phyloP scores from a whole-genome alignment of 2,113 vertebrate species.

The Pollimyrus isidori region DNA sequence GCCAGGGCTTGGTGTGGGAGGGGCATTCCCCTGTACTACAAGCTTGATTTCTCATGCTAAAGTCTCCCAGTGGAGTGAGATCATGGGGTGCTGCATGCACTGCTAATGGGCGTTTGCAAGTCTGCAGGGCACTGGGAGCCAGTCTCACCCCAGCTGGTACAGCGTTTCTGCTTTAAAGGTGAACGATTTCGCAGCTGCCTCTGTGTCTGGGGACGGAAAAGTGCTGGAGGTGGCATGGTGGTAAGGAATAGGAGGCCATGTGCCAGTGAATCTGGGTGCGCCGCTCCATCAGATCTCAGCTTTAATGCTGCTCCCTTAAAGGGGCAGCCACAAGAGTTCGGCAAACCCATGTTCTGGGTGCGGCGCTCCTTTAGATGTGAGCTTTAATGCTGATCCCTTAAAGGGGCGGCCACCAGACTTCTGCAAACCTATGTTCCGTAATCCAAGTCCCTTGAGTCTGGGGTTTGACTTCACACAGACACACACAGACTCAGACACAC shows the following conservation, averaged over 20 bases:
- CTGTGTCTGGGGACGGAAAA: slow-evolving; percentile 20
- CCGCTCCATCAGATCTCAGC: not conserved
- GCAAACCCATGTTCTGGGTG: not conserved
- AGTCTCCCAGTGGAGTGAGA: not conserved
- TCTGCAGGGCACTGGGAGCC: not conserved
- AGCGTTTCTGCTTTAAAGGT: not conserved
- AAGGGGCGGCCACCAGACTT: not conserved
- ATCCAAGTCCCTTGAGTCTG: not conserved
- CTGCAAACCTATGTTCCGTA: not conserved
- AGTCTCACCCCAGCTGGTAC: slow-evolving; percentile 6
- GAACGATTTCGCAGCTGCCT: slow-evolving; percentile 27
- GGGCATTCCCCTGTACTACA: not conserved
- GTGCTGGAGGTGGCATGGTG: not conserved
- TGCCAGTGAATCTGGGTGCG: not conserved
- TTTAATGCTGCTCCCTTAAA: not conserved
- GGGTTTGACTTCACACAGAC: not conserved
- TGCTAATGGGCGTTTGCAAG: slow-evolving; percentile 9
- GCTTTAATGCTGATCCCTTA: not conserved
- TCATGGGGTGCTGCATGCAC: slow-evolving; percentile 1
- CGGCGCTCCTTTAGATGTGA: not conserved
- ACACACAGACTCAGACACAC: not conserved
- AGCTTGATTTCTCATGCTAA: not conserved
- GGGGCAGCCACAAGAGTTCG: not conserved
- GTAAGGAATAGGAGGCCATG: not conserved
- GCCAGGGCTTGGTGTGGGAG: not conserved